phyloP scores from a whole-genome alignment of 2,113 vertebrate species.

The Marcusenius ussheri region DNA sequence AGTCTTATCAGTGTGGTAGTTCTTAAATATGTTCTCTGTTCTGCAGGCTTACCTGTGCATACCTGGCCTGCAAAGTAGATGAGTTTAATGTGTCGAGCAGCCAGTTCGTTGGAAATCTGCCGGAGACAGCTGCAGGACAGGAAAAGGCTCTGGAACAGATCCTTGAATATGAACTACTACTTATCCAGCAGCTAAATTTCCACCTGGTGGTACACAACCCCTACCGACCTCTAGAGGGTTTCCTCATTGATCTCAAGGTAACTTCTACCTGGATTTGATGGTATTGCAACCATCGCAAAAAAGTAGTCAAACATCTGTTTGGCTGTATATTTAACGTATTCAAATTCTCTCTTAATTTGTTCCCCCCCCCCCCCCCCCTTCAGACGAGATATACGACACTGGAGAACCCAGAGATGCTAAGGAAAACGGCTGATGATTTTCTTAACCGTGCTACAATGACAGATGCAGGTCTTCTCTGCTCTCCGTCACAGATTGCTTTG shows the following conservation, averaged over 20 bases:
- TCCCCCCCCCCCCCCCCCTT: not conserved
- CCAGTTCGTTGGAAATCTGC: conserved; percentile 90
- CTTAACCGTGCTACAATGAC: conserved; percentile 77
- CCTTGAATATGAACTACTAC: conserved; percentile 84
- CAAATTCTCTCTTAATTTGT: not conserved
- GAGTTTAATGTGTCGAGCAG: conserved; percentile 93
- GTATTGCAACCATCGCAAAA: not conserved
- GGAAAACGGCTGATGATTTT: conserved; percentile 88
- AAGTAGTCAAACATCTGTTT: not conserved
- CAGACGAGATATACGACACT: conserved; percentile 81
- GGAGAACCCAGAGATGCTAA: conserved; percentile 85
- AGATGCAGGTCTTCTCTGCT: conserved; percentile 77
- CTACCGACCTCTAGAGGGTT: conserved; percentile 88
- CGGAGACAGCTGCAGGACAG: conserved; percentile 74
- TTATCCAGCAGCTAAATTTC: conserved; percentile 94
- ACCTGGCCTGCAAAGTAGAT: conserved; percentile 94
- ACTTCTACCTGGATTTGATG: conserved; percentile 1
- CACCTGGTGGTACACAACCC: conserved; percentile 93
- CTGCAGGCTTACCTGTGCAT: conserved; percentile 80
- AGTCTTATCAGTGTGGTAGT: not conserved
- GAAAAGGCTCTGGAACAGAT: conserved; percentile 85
- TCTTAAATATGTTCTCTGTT: not conserved
- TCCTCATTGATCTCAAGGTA: conserved; percentile 93
- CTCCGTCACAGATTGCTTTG: conserved; percentile 85
- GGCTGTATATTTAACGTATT: not conserved